Conservation (phyloP, 92 coral and sea anemone genomes). For the Pocillopora grandis region DNA sequence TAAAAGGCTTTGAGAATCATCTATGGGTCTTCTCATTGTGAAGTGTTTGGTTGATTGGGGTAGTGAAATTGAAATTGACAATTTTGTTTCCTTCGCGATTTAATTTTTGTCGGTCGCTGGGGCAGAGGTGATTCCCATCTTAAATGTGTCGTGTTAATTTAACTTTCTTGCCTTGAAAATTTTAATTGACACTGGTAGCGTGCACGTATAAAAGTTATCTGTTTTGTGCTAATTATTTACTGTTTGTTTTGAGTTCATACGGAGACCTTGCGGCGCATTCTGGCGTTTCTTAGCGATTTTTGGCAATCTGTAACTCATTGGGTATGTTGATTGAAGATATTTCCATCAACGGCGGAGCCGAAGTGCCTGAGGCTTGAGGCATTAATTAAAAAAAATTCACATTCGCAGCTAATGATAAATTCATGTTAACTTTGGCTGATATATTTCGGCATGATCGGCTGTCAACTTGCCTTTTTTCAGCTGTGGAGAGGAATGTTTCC, state of each 20-base stretch:
- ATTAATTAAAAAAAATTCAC: neutral
- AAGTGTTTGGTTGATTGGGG: neutral
- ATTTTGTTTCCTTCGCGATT: neutral
- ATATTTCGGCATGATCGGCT: neutral
- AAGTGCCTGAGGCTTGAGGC: neutral
- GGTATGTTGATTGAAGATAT: neutral
- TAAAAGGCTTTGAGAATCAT: neutral
- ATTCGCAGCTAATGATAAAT: neutral
- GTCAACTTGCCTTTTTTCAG: neutral
- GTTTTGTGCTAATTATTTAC: constrained; percentile 23
- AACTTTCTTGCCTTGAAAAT: neutral
- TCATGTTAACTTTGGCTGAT: neutral
- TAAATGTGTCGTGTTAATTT: neutral
- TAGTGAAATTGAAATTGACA: neutral
- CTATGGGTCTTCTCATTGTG: too few species aligned
- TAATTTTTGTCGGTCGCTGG: neutral
- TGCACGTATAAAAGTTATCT: constrained; percentile 20
- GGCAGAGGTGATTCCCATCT: neutral
- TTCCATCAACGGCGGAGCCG: neutral
- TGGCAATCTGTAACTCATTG: neutral
- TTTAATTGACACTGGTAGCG: constrained; percentile 8
- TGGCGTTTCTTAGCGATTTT: neutral
- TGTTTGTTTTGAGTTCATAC: constrained; percentile 17
- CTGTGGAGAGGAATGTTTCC: neutral
- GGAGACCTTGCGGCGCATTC: constrained; percentile 8